Conservation (phyloP, 1,140 invertebrate genomes). For the Reticulitermes speratus region DNA sequence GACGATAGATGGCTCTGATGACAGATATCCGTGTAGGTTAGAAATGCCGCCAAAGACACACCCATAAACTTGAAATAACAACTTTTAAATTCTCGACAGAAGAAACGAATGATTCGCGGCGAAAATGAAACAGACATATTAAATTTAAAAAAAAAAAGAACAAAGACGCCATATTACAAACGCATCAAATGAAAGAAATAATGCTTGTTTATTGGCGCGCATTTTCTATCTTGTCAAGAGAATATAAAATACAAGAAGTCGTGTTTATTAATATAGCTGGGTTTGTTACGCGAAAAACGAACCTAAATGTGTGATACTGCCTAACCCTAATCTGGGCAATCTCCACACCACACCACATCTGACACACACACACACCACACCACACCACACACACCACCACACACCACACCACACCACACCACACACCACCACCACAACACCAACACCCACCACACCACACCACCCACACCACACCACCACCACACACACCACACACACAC, state of each 20-base stretch:
- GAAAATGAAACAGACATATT: background rate
- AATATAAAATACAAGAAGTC: background rate
- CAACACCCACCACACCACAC: no score
- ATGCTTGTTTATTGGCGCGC: no score
- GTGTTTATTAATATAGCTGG: background rate
- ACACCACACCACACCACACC: no score
- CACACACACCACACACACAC: no score
- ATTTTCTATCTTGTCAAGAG: background rate
- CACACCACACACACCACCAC: no score
- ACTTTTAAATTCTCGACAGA: background rate
- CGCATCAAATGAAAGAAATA: background rate
- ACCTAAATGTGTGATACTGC: no score
- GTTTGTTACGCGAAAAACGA: background rate
- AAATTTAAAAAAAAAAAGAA: background rate
- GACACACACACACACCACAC: no score
- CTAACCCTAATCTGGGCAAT: no score
- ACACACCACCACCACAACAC: no score
- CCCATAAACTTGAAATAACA: background rate
- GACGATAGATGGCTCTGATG: slow-evolving; percentile 9
- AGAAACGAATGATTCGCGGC: background rate
- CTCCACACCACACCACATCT: no score
- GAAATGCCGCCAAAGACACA: background rate
- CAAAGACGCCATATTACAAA: background rate
- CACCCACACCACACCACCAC: no score
- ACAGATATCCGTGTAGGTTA: background rate